phyloP scores from a whole-genome alignment of 2,113 vertebrate species.

The Austrofundulus limnaeus region DNA sequence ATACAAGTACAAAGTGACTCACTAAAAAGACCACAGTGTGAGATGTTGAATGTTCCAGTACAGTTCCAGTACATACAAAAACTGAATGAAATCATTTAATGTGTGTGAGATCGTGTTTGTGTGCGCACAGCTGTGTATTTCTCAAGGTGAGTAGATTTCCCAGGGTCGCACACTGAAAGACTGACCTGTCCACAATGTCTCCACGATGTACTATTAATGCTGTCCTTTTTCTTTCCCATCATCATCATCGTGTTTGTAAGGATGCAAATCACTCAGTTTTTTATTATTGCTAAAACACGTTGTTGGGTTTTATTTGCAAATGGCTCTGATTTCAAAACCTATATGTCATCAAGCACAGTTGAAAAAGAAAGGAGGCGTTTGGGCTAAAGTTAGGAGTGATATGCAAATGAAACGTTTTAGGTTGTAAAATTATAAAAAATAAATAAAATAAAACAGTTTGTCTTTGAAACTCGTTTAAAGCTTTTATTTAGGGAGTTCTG shows the following conservation, averaged over 20 bases:
- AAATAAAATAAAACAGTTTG: conserved; percentile 45
- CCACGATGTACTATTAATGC: conserved; percentile 5
- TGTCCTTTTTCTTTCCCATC: conserved; percentile 43
- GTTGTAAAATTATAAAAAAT: conserved; percentile 62
- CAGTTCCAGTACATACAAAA: conserved; percentile 28
- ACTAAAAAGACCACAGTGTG: no score
- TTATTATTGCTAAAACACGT: conserved; percentile 39
- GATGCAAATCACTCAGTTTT: conserved; percentile 60
- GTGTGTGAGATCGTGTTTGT: conserved; percentile 16
- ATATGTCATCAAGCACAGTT: conserved; percentile 30
- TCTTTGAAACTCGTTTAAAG: conserved; percentile 32
- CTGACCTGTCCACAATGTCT: no score
- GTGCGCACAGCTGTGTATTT: conserved; percentile 21
- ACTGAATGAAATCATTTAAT: conserved; percentile 41
- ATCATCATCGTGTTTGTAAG: conserved; percentile 68
- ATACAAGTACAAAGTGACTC: conserved; percentile 9
- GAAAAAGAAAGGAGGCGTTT: conserved; percentile 31
- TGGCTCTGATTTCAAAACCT: conserved; percentile 44
- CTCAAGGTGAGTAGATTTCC: conserved; percentile 9
- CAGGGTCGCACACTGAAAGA: no score
- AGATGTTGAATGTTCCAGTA: conserved; percentile 11
- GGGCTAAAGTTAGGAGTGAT: conserved; percentile 26
- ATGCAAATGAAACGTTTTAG: conserved; percentile 46
- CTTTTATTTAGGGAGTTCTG: not conserved
- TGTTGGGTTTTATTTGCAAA: conserved; percentile 51